A percentile compares a stretch with the other conserved stretches of the same genome.
These are phyloP conservation scores for Cyanoramphus novaezelandiae DNA, from an alignment of 2,113 vertebrate genomes.

Conservation along the genomic window DNA sequence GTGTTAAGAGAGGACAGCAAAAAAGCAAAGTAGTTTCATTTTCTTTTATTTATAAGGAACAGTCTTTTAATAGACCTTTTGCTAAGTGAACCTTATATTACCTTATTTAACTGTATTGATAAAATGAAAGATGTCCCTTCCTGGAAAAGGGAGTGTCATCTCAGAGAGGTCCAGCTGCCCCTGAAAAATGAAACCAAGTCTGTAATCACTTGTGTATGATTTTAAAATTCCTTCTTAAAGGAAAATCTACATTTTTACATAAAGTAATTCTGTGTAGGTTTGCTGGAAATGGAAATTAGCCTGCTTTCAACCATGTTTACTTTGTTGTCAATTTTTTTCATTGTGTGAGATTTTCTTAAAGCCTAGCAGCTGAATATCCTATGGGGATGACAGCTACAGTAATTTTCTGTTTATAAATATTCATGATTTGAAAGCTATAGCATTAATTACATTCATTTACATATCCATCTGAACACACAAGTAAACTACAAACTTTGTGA, in stretches of 20 bases:
- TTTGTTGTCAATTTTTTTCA: slow-evolving; percentile 46
- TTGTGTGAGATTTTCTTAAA: slow-evolving; percentile 66
- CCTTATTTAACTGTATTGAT: not conserved
- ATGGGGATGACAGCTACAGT: slow-evolving; percentile 69
- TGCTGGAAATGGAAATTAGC: slow-evolving; percentile 39
- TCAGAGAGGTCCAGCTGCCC: not conserved
- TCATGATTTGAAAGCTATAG: slow-evolving; percentile 79
- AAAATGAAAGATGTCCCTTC: not conserved
- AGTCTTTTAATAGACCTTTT: not conserved
- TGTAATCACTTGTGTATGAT: slow-evolving; percentile 4
- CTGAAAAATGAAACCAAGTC: slow-evolving; percentile 2
- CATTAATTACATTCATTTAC: slow-evolving; percentile 80
- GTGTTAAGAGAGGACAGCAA: not conserved
- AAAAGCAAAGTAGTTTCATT: not conserved
- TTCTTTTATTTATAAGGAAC: not conserved
- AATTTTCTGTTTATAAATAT: slow-evolving; percentile 79
- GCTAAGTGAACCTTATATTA: not conserved
- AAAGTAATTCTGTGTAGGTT: not conserved
- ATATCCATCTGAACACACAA: slow-evolving; percentile 74
- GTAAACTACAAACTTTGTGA: slow-evolving; percentile 65
- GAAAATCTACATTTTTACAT: slow-evolving; percentile 7
- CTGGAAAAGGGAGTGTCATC: not conserved
- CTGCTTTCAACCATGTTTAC: slow-evolving; percentile 49
- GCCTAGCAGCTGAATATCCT: slow-evolving; percentile 73
- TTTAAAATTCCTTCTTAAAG: not conserved